Evolutionary conservation across 2,113 vertebrate genomes (phyloP).

Genomic region (Paradoxurus hermaphroditus): DNA sequence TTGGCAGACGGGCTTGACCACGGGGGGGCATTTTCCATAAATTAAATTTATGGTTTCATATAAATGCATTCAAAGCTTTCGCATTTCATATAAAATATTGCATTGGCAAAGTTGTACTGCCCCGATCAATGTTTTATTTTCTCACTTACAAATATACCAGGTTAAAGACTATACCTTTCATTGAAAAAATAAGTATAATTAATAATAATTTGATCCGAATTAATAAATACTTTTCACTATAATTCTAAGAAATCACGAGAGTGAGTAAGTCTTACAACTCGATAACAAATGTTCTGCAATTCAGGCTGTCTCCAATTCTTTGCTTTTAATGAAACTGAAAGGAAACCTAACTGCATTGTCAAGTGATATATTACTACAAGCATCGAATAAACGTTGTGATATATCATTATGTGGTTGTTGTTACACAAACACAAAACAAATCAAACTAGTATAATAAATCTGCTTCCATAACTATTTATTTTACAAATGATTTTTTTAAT

Average conservation of each 20-base stretch:
- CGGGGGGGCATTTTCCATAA: background rate
- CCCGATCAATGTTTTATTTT: slow-evolving; percentile 6
- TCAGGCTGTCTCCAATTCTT: background rate
- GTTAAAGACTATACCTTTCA: background rate
- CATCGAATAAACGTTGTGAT: background rate
- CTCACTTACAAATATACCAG: background rate
- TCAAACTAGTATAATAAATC: slow-evolving; percentile 24
- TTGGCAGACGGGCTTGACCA: background rate
- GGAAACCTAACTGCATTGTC: background rate
- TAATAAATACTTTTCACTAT: background rate
- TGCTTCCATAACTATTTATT: slow-evolving; percentile 14
- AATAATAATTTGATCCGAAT: slow-evolving; percentile 9
- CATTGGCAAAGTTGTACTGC: background rate
- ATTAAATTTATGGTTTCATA: background rate
- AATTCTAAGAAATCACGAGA: slow-evolving; percentile 25
- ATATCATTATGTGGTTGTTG: background rate
- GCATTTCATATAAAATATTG: background rate
- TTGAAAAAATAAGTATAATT: slow-evolving; percentile 9
- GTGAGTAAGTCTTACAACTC: background rate
- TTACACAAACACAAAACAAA: background rate
- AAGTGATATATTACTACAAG: slow-evolving; percentile 16
- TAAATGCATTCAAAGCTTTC: background rate
- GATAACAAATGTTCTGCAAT: slow-evolving; percentile 5
- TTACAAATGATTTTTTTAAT: background rate
- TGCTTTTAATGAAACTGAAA: slow-evolving; percentile 32